Evolutionary conservation across 1,140 invertebrate species (phyloP), one percentile per base, ranked within the genome.

Genomic region (Drosophila santomea): DNA sequence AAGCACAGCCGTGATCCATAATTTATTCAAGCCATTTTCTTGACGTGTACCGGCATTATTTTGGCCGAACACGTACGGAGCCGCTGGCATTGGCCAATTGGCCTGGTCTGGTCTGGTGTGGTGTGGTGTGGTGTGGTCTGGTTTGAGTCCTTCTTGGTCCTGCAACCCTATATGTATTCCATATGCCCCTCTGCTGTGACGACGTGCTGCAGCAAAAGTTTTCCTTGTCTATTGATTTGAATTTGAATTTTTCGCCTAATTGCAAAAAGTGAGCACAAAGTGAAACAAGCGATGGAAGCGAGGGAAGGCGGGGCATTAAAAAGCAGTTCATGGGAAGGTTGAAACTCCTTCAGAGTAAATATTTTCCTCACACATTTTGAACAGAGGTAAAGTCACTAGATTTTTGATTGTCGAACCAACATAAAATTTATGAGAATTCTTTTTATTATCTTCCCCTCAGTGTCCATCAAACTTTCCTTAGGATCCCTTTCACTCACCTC

Each of bases 11-110:
- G 2, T 3, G 41, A 32, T 32, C 7, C 15, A 43, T 43, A 14
- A 39, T 43, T 48, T 15, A 32, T 11, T 28, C 2, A 2, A 15
- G 2, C 2, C 2, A 32, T 61, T 61, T 48, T 17, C 63, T 43
- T 2, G 4, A 52, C 58, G 68, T 59, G 62, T 59, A 69, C 47
- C 66, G 63, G 72, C 52, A 71, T 69, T 78, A 80, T 85, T 86
- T 85, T 71, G 68, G 73, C 68, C 74, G 50, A 85, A 85, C 82
- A 85, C 81, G 81, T 85, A 80, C 81, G 60, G 36, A 67, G 78
- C 74, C 78, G 48, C 66, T 86, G 82, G 83, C 83, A 88, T 86
- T 85, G 82, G 82, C 74, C 81, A 86, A 85, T 85, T 85, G 77
- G 75, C 75, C 68, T 59, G 68, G 57, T 69, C 57, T 59, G 68